Conservation (phyloP, 2,888 invertebrate species). For the Gryllus longicercus region DNA sequence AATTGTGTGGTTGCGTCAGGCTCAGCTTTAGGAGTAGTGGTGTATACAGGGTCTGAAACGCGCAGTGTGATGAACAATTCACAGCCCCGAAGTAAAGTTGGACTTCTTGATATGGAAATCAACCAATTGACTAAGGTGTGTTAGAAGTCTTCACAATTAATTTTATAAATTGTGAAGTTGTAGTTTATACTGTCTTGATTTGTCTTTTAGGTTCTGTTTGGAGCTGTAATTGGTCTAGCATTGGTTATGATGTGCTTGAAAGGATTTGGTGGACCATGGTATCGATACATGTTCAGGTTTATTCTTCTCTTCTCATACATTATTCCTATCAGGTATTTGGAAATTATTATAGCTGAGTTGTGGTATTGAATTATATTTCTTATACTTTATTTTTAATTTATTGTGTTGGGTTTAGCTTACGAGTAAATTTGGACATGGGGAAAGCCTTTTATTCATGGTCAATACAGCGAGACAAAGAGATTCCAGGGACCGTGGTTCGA, state of each 20-base stretch:
- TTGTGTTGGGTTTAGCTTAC: conserved; percentile 60
- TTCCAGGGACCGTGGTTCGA: conserved; percentile 90
- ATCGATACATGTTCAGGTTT: conserved; percentile 92
- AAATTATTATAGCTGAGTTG: not conserved
- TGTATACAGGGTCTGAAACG: conserved; percentile 95
- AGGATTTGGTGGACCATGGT: conserved; percentile 96
- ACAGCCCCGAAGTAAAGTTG: conserved; percentile 91
- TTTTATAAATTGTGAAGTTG: not conserved
- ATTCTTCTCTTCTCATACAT: conserved; percentile 97
- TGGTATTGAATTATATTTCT: conserved; percentile 21
- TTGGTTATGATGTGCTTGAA: conserved; percentile 94
- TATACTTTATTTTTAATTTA: conserved; percentile 28
- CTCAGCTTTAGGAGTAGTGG: conserved; percentile 88
- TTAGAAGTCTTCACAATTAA: not conserved
- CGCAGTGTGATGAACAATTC: conserved; percentile 99
- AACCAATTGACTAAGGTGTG: conserved; percentile 89
- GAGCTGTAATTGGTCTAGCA: conserved; percentile 84
- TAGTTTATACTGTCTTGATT: not conserved
- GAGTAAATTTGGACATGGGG: conserved; percentile 98
- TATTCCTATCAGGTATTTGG: conserved; percentile 84
- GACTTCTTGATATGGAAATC: conserved; percentile 90
- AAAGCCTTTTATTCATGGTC: conserved; percentile 97
- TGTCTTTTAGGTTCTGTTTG: conserved; percentile 67
- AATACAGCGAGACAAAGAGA: conserved; percentile 88
- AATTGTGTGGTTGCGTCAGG: conserved; percentile 98